Base-by-base conservation (phyloP, 2,113 vertebrate genomes). In the Falcunculus frontatus region DNA sequence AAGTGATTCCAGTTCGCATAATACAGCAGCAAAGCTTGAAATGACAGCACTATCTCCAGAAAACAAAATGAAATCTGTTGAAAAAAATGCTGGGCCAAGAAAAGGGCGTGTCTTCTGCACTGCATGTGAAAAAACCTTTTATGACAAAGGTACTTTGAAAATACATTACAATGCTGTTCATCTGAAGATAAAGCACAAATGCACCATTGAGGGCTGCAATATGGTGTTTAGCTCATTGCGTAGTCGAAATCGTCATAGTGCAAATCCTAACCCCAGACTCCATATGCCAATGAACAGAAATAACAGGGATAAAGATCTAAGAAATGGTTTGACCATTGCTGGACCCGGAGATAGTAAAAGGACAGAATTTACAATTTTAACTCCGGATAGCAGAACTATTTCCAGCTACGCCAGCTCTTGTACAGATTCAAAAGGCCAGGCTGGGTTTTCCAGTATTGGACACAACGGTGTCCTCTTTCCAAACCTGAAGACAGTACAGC, bases 261-360 rank as follows among this genome's bases (percentile, higher is more conserved):
- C 99, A 42, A 99, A 99, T 96, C 99, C 99, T 6, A 99, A 99
- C 97, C 99, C 99, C 4, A 98, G 99, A 67, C 98, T 99, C 78
- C 99, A 99, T 95, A 99, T 99, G 99, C 99, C 99, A 6, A 99
- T 99, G 99, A 99, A 99, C 39, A 98, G 99, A 77, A 99, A 99
- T 89, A 99, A 99, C 96, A 95, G 99, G 18, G 99, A 99, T 97
- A 99, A 99, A 90, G 99, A 99, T 91, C 96, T 99, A 21, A 97
- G 99, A 15, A 97, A 98, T 35, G 97, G 97, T 87, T 97, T 98
- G 89, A 97, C 95, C 12, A 93, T 98, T 67, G 98, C 98, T 27
- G 98, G 95, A 75, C 96, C 98, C 20, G 98, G 98, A 59, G 97
- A 97, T 30, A 97, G 97, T 33, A 98, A 98, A 94, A 98, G 95